Conservation (phyloP, 2,888 invertebrate genomes). For the Abrostola tripartita region DNA sequence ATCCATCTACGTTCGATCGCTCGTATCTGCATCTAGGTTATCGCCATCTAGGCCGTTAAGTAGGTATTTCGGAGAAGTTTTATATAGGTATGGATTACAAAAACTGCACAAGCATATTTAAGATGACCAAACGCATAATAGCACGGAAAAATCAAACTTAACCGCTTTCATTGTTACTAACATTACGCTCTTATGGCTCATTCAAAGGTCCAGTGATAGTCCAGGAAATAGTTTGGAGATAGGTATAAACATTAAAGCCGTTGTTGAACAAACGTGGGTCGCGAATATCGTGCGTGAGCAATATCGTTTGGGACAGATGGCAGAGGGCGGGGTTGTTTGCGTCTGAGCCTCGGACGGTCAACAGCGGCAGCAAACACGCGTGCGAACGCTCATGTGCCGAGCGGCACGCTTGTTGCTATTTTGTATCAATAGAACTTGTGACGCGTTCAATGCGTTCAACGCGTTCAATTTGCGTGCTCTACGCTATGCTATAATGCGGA, state of each 20-base stretch:
- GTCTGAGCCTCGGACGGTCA: slow-evolving; percentile 72
- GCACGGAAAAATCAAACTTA: slow-evolving; percentile 7
- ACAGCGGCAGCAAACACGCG: slow-evolving; percentile 76
- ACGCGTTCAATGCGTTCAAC: slow-evolving; percentile 47
- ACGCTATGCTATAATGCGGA: slow-evolving; percentile 32
- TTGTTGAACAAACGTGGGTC: slow-evolving; percentile 70
- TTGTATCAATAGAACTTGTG: slow-evolving; percentile 64
- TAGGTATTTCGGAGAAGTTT: background rate
- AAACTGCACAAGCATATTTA: no score
- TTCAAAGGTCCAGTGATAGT: slow-evolving; percentile 31
- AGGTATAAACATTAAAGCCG: slow-evolving; percentile 68
- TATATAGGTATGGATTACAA: background rate
- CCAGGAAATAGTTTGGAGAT: slow-evolving; percentile 61
- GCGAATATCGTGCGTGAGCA: slow-evolving; percentile 76
- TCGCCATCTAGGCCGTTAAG: slow-evolving; percentile 9
- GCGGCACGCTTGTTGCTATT: slow-evolving; percentile 65
- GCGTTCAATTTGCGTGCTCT: slow-evolving; percentile 51
- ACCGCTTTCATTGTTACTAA: slow-evolving; percentile 6
- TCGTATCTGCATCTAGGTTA: slow-evolving; percentile 26
- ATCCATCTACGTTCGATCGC: slow-evolving; percentile 32
- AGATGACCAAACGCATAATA: background rate
- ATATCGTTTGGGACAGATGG: slow-evolving; percentile 75
- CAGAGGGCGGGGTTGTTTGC: slow-evolving; percentile 69
- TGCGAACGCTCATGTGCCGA: slow-evolving; percentile 74
- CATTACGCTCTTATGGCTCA: slow-evolving; percentile 28